Conservation (phyloP, 2,113 vertebrate genomes). For the Amia ocellicauda region DNA sequence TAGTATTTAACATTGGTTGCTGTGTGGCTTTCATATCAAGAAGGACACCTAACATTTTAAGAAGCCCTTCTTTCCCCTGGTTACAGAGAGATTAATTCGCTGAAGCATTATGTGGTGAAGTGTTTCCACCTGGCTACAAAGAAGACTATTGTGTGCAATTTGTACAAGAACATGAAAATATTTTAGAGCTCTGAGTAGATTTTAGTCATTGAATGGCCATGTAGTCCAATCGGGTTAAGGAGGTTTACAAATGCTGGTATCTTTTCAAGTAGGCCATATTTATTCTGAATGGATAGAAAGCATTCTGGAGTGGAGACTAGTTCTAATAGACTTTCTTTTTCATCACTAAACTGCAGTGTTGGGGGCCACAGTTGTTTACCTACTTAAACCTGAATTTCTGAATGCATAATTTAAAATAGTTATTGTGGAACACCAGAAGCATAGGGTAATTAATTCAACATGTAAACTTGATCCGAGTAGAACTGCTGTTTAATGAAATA, state of each 20-base stretch:
- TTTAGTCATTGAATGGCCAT: slow-evolving; percentile 13
- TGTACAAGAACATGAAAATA: slow-evolving; percentile 17
- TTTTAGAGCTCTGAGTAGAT: slow-evolving; percentile 15
- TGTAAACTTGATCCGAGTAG: no score
- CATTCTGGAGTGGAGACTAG: not conserved
- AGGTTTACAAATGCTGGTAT: slow-evolving; percentile 4
- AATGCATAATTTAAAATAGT: no score
- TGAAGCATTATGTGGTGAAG: slow-evolving; percentile 7
- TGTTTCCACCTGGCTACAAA: slow-evolving; percentile 19
- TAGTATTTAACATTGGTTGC: slow-evolving; percentile 11
- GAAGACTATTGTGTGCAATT: slow-evolving; percentile 10
- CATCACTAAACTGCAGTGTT: no score
- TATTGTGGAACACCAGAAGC: no score
- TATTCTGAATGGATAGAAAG: slow-evolving; percentile 7
- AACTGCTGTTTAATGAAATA: no score
- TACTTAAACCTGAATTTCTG: no score
- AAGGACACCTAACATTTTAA: slow-evolving; percentile 3
- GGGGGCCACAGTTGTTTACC: no score
- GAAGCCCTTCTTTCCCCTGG: not conserved
- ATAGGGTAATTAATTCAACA: no score
- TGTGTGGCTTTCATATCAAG: slow-evolving; percentile 11
- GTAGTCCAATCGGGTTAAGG: slow-evolving; percentile 7
- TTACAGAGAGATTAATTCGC: slow-evolving; percentile 12
- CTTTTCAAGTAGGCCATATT: not conserved
- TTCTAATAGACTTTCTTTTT: not conserved